Evolutionary conservation across 2,113 vertebrate genomes (phyloP).

Genomic region (human): GRCh38 chr3:143090001-143090500

Average conservation of each 20-base stretch:
- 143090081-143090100: not conserved
- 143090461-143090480: not conserved
- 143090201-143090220: no score
- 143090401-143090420: not conserved
- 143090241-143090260: not conserved
- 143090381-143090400: not conserved
- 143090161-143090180: no score
- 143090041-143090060: not conserved
- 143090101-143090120: not conserved
- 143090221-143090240: no score
- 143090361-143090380: not conserved
- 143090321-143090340: not conserved
- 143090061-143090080: not conserved
- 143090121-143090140: not conserved
- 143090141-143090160: no score
- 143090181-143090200: no score
- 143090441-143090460: not conserved
- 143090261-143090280: no score
- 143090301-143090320: not conserved
- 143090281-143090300: not conserved
- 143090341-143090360: not conserved
- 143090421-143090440: not conserved
- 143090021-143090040: not conserved
- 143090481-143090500: not conserved
- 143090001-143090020: not conserved